A percentile compares a stretch with the other conserved stretches of the same genome.
Evolutionary conservation across 1,140 invertebrate genomes (phyloP).

Genomic region (Myzus persicae): DNA sequence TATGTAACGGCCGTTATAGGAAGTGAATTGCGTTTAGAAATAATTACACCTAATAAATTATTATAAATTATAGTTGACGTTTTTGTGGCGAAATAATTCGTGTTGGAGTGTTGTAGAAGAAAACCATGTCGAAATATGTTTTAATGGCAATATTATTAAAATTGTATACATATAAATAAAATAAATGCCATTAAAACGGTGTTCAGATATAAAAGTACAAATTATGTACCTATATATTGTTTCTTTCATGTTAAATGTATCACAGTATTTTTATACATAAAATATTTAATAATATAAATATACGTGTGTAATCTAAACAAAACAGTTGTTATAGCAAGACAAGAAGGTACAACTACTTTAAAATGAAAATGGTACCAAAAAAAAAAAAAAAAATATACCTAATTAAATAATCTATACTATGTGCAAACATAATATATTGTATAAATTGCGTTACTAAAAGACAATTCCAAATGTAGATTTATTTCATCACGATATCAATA

Average conservation of each 20-base stretch:
- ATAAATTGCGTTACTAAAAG: too few species aligned
- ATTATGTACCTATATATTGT: not conserved
- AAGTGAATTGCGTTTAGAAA: not conserved
- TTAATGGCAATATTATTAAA: not conserved
- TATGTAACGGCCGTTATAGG: not conserved
- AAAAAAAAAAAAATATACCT: too few species aligned
- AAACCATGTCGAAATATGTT: constrained; percentile 14
- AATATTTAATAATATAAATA: not conserved
- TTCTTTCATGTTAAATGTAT: not conserved
- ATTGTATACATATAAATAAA: not conserved
- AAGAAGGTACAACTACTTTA: not conserved
- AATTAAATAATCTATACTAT: too few species aligned
- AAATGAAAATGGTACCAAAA: not conserved
- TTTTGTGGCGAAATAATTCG: not conserved
- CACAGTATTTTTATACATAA: not conserved
- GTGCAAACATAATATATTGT: too few species aligned
- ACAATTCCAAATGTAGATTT: not conserved
- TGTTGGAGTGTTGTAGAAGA: not conserved
- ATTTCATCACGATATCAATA: not conserved
- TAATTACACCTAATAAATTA: not conserved
- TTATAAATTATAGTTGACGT: not conserved
- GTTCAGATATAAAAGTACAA: not conserved
- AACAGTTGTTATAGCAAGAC: not conserved
- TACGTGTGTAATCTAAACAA: not conserved
- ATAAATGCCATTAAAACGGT: not conserved